Percentiles rank a stretch among this genome's conserved stretches.
phyloP scores from a whole-genome alignment of 2,113 vertebrate species.

The Hypocryptadius cinnamomeus region DNA sequence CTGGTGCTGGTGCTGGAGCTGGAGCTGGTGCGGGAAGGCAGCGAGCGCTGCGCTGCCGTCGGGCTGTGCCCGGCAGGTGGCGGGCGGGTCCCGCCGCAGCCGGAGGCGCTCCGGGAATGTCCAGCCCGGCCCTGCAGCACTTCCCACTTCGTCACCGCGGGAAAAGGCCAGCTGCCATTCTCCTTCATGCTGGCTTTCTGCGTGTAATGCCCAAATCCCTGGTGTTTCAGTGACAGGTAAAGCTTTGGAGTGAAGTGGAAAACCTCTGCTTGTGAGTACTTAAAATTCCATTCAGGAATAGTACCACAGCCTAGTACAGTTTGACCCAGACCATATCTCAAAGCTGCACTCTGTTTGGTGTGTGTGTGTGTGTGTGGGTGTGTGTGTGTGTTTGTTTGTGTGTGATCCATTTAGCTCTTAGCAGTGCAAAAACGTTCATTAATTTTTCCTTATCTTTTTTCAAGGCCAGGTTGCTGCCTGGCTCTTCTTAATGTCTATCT shows the following conservation, averaged over 20 bases:
- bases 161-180: not conserved
- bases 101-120: rapidly evolving
- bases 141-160: not conserved
- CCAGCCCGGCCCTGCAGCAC: not conserved
- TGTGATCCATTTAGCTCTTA: not conserved
- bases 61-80: not conserved
- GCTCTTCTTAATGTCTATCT: not conserved
- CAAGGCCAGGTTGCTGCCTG: not conserved
- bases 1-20: too few relatives aligned
- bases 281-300: not conserved
- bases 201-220: not conserved
- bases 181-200: not conserved
- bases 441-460: not conserved
- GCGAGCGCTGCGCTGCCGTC: not conserved
- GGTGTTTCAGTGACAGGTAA: not conserved
- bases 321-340: rapidly evolving
- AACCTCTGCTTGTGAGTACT: not conserved
- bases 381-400: not conserved
- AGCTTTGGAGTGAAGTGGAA: not conserved
- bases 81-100: not conserved
- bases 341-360: not conserved
- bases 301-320: not conserved
- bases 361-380: not conserved
- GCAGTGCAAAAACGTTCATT: not conserved
- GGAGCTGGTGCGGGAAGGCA: too few relatives aligned